These are phyloP conservation scores for Xerus rutilus DNA, from an alignment of 2,797 vertebrate genomes.

Conservation along the genomic window DNA sequence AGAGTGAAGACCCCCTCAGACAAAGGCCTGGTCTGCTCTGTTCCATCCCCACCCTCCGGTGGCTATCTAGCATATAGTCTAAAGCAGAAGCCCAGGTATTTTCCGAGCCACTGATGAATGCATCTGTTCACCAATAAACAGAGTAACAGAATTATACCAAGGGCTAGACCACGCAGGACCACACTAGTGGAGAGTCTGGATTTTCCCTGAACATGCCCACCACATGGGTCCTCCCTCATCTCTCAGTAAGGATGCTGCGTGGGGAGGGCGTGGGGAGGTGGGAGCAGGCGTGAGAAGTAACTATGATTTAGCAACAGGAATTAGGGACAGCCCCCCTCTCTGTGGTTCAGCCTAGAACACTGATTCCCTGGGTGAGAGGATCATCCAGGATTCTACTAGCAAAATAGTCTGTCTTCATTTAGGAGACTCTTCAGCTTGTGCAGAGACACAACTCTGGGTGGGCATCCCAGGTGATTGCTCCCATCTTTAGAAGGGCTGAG, in stretches of 20 bases:
- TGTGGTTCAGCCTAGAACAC: not conserved
- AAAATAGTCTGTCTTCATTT: not conserved
- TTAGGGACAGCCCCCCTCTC: not conserved
- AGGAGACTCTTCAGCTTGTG: not conserved
- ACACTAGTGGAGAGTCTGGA: rapidly evolving
- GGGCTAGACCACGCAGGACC: not conserved
- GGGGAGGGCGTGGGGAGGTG: not conserved
- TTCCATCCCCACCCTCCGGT: not conserved
- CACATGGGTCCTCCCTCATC: not conserved
- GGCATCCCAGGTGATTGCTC: rapidly evolving
- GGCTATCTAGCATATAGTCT: not conserved
- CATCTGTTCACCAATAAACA: not conserved
- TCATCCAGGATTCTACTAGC: not conserved
- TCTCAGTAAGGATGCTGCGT: not conserved
- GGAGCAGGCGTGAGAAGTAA: not conserved
- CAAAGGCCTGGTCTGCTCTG: not conserved
- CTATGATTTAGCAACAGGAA: not conserved
- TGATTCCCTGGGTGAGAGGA: not conserved
- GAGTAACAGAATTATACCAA: not conserved
- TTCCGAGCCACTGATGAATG: not conserved
- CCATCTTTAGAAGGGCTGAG: not conserved
- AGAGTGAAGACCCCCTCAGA: not conserved
- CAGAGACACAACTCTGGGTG: no score
- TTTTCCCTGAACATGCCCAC: not conserved
- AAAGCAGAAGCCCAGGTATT: not conserved